Evolutionary conservation across 2,113 vertebrate genomes (phyloP).

Genomic region (Equus quagga): DNA sequence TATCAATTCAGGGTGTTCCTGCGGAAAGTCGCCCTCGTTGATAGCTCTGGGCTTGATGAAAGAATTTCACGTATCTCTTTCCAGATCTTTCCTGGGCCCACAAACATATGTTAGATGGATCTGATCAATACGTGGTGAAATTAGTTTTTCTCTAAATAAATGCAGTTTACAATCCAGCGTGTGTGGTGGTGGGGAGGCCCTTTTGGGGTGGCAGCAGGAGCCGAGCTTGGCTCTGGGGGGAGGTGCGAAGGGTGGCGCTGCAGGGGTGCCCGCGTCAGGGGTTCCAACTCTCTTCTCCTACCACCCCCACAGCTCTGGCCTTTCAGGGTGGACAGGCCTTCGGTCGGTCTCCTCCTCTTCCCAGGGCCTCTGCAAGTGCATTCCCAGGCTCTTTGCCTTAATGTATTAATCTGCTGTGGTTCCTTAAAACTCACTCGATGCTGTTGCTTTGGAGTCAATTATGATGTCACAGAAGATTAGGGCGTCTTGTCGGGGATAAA

Average conservation of each 20-base stretch:
- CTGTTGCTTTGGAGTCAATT: not conserved
- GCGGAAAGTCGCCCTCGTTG: not conserved
- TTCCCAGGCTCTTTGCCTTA: not conserved
- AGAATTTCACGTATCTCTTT: not conserved
- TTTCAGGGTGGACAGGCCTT: not conserved
- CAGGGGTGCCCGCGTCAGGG: not conserved
- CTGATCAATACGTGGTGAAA: not conserved
- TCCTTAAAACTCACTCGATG: not conserved
- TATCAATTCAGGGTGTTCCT: not conserved
- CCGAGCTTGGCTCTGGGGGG: not conserved
- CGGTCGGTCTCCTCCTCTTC: not conserved
- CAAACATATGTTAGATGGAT: not conserved
- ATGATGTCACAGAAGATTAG: slow-evolving; percentile 24
- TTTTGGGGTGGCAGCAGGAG: not conserved
- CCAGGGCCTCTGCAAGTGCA: not conserved
- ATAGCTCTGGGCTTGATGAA: not conserved
- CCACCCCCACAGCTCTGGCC: not conserved
- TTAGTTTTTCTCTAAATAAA: not conserved
- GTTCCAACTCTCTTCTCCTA: not conserved
- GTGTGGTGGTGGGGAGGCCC: not conserved
- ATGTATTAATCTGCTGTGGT: not conserved
- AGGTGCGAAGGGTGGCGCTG: fast-evolving
- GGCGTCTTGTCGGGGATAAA: not conserved
- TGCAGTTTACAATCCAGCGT: not conserved
- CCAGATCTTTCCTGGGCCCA: not conserved